Evolutionary conservation across 2,113 vertebrate genomes (phyloP).

Genomic region (Podocnemis expansa): DNA sequence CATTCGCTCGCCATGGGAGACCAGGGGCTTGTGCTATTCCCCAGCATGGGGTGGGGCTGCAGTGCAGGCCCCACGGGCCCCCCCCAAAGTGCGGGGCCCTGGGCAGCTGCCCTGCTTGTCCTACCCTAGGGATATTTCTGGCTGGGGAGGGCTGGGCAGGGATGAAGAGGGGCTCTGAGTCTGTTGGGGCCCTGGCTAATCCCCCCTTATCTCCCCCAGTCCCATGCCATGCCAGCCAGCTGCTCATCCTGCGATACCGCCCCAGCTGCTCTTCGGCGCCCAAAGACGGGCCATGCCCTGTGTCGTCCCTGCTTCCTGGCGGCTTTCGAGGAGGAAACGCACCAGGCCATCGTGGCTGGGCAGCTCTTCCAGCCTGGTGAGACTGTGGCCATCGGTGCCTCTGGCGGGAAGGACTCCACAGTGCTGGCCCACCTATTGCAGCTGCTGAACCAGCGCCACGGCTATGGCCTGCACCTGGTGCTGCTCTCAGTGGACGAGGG

Average conservation of each 20-base stretch:
- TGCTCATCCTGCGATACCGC: constrained; percentile 79
- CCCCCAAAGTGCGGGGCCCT: too few relatives aligned
- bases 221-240: constrained; percentile 72
- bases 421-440: constrained; percentile 90
- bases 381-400: constrained; percentile 86
- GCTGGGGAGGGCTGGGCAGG: too few relatives aligned
- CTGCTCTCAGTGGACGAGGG: constrained; percentile 91
- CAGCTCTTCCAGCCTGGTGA: constrained; percentile 81
- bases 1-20: too few relatives aligned
- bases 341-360: constrained; percentile 81
- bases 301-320: constrained; percentile 87
- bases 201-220: neutral
- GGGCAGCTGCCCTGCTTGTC: too few relatives aligned
- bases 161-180: too few relatives aligned
- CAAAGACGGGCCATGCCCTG: constrained; percentile 78
- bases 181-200: too few relatives aligned
- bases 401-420: constrained; percentile 90
- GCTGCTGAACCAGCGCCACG: constrained; percentile 81
- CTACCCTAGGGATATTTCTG: too few relatives aligned
- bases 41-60: too few relatives aligned
- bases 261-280: constrained; percentile 78
- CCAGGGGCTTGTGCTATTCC: too few relatives aligned
- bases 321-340: constrained; percentile 88
- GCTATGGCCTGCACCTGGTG: constrained; percentile 79
- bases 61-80: too few relatives aligned